Evolutionary conservation across 2,888 invertebrate genomes (phyloP).

Genomic region (Minunthozetes semirufus): DNA sequence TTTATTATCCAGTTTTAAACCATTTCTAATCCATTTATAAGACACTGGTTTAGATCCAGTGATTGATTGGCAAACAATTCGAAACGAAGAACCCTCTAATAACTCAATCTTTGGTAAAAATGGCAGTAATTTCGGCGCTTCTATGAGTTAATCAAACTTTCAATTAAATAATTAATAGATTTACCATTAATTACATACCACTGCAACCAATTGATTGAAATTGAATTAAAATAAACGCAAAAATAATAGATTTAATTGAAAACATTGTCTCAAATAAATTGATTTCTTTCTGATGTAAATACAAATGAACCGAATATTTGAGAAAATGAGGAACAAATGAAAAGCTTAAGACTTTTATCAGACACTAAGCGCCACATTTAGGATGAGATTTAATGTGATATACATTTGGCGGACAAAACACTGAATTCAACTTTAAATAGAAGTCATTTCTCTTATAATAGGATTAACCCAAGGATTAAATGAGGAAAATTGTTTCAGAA

Average conservation of each 20-base stretch:
- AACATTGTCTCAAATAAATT: not conserved
- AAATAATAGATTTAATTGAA: not conserved
- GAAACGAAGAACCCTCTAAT: not conserved
- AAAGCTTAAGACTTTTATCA: no score
- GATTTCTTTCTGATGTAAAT: no score
- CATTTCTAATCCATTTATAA: constrained; percentile 31
- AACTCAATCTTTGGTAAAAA: not conserved
- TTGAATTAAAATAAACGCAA: constrained; percentile 3
- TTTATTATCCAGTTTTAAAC: not conserved
- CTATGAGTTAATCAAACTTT: not conserved
- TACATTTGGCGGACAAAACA: not conserved
- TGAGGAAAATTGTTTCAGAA: constrained; percentile 26
- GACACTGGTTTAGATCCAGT: constrained; percentile 10
- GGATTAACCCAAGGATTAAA: no score
- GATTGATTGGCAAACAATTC: constrained; percentile 3
- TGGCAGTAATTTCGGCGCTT: not conserved
- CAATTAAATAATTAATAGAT: no score
- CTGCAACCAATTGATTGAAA: not conserved
- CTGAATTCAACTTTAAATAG: not conserved
- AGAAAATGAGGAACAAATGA: no score
- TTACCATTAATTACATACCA: not conserved
- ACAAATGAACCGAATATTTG: no score
- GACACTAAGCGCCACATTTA: constrained; percentile 27
- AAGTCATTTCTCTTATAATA: constrained; percentile 23
- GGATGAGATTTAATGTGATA: not conserved